Evolutionary conservation across 1,140 invertebrate species (phyloP), one percentile per base, ranked within the genome.

Genomic region (Monomorium pharaonis): DNA sequence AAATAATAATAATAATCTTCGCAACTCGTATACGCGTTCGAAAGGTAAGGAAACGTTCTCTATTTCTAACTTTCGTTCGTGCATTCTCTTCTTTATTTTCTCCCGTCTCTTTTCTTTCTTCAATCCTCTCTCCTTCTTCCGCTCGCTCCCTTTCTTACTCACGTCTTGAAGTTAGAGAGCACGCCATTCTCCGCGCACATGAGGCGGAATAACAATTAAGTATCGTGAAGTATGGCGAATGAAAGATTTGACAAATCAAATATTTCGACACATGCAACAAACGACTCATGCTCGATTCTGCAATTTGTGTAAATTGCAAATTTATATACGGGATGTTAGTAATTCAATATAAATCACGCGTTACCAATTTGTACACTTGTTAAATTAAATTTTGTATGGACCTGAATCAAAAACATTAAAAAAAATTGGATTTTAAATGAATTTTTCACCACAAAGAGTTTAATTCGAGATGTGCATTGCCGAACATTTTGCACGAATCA

Each of bases 1-100:
- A 91, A 91, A 92, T 69, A 80, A 80, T 67, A 90, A 90, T 77
- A 80, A 86, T 49, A n/a, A n/a, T n/a, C n/a, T 16, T 54, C 69
- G 69, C 80, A 72, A 86, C 30, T 88, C 74, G 88, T 90, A 86
- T 89, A 84, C 88, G 72, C 88, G 81, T 65, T 70, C 47, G 24
- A 51, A 85, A 49, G 72, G 69, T 58, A 78, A 75, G 27, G 47
- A 56, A 62, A 72, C 76, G 77, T 81, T 65, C 62, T 80, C 67
- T 83, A 81, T 58, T 54, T 83, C 67, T 83, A 83, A 72, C 67
- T 83, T 83, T 58, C 67, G 51, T 74, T 72, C 78, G 51, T 83
- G 56, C 78, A 58, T 83, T 44, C 54, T 74, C 62, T 65, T 62
- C 27, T 70, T 78, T 75, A 76, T 75, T 85, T n/a, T 75, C 27